Conservation (phyloP, 1,140 invertebrate species). For the Drosophila kanapiae region DNA sequence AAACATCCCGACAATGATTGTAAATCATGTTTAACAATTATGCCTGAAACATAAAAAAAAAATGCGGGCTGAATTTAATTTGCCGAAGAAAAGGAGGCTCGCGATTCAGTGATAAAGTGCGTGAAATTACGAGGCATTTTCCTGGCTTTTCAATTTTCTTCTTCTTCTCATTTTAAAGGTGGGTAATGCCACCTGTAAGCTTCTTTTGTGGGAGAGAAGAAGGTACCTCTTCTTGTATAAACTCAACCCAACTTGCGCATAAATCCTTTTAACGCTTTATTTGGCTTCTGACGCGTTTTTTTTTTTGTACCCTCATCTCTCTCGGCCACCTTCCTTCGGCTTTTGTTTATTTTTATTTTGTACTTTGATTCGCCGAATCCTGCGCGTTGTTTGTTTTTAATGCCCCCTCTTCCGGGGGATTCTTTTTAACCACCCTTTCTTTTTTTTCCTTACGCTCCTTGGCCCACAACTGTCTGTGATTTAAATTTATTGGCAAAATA, state of each 20-base stretch:
- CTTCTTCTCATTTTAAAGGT: background rate
- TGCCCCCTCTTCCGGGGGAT: constrained; percentile 12
- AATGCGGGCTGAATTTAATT: constrained; percentile 63
- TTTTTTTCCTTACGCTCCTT: background rate
- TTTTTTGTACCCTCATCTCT: constrained; percentile 6
- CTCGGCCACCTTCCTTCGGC: background rate
- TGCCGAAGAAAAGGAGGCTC: constrained; percentile 8
- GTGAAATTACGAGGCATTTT: constrained; percentile 9
- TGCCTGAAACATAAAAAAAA: constrained; percentile 52
- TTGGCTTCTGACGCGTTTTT: constrained; percentile 62
- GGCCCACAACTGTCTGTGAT: constrained; percentile 62
- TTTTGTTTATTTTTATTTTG: constrained; percentile 53
- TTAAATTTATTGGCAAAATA: constrained; percentile 85
- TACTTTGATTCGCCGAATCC: constrained; percentile 31
- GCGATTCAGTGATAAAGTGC: constrained; percentile 24
- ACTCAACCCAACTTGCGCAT: constrained; percentile 44
- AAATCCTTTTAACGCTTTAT: constrained; percentile 83
- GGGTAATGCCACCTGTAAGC: constrained; percentile 43
- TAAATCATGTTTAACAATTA: constrained; percentile 79
- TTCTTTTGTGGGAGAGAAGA: constrained; percentile 10
- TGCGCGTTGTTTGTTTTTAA: constrained; percentile 52
- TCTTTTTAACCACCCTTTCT: constrained; percentile 22
- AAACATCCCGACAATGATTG: constrained; percentile 30
- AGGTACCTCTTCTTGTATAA: constrained; percentile 12
- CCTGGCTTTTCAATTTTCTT: constrained; percentile 1